Evolutionary conservation across 1,140 invertebrate genomes (phyloP), one percentile per base, ranked within the genome.

Genomic region (Zaprionus ornatus): DNA sequence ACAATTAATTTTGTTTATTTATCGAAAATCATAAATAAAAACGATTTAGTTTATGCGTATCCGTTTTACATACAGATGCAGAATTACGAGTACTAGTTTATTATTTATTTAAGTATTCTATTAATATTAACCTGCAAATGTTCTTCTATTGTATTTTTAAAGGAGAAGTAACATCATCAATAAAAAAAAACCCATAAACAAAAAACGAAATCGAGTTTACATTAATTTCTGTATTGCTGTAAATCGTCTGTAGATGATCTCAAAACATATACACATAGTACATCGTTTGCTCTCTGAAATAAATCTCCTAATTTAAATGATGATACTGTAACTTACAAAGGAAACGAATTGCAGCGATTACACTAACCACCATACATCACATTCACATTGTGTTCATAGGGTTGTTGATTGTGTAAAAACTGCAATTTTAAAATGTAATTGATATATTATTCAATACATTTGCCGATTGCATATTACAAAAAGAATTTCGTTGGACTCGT

Each of bases 81-180:
- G 65, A 73, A 50, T 77, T 87, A 80, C 75, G 75, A 76, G 55
- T 76, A 85, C 69, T 77, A 82, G 55, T 77, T 85, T 79, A 61
- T 66, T 60, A 87, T 88, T 72, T 80, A 83, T 71, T 84, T 73
- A 72, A 82, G 79, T 71, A 73, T 76, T 88, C 73, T 73, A 73
- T 80, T 84, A 77, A 80, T 88, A 80, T 76, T 78, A 88, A 77
- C 74, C 80, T 88, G 77, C 66, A 80, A 84, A 62, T 74, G 80
- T 88, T 71, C 60, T 69, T 72, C 50, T 64, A 67, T 63, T 72
- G 67, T 71, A 74, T 52, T 62, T 56, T 56, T 50, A 54, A 77
- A 77, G 60, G 55, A 70, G 35, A 65, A 63, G 54, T 19, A 62
- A 13, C 52, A 55, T 65, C 50, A 68, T 73, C 64, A 63, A 60